phyloP scores from a whole-genome alignment of 53 echinoderm and acorn worm genomes.

The Glandiceps talaboti region DNA sequence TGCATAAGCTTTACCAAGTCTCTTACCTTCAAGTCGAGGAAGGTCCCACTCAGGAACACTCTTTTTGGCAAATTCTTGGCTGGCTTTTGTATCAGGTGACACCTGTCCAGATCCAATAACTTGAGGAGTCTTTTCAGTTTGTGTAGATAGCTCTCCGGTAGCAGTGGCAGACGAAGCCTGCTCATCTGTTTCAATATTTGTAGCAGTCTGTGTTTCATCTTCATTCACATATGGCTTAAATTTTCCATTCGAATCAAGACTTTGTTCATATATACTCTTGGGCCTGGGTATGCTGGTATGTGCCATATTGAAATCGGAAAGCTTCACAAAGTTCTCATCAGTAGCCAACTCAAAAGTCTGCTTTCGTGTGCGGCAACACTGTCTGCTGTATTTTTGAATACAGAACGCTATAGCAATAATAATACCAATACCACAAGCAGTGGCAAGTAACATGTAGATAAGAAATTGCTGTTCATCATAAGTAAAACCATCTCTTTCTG shows the following conservation, averaged over 20 bases:
- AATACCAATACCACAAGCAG: conserved; percentile 43
- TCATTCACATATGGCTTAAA: conserved; percentile 35
- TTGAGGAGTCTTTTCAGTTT: neutral
- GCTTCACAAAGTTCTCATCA: conserved; percentile 66
- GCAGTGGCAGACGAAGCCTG: neutral
- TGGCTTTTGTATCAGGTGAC: neutral
- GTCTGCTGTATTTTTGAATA: conserved; percentile 41
- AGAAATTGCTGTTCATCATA: conserved; percentile 45
- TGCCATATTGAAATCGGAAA: conserved; percentile 91
- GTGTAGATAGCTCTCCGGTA: neutral
- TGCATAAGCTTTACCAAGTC: too few species aligned
- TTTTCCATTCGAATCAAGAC: conserved; percentile 23
- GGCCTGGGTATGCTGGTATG: conserved; percentile 88
- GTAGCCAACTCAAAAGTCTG: conserved; percentile 42
- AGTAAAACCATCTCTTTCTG: conserved; percentile 22
- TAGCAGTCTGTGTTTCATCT: neutral
- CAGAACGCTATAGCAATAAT: conserved; percentile 42
- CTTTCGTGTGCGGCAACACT: conserved; percentile 22
- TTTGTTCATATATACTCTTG: conserved; percentile 71
- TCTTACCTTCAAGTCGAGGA: conserved; percentile 64
- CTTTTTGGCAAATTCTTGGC: conserved; percentile 63
- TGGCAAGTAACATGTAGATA: conserved; percentile 63
- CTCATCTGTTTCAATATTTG: neutral
- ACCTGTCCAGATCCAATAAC: neutral
- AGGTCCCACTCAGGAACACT: conserved; percentile 71